phyloP scores from a whole-genome alignment of 2,113 vertebrate genomes.

The Phalacrocorax aristotelis region DNA sequence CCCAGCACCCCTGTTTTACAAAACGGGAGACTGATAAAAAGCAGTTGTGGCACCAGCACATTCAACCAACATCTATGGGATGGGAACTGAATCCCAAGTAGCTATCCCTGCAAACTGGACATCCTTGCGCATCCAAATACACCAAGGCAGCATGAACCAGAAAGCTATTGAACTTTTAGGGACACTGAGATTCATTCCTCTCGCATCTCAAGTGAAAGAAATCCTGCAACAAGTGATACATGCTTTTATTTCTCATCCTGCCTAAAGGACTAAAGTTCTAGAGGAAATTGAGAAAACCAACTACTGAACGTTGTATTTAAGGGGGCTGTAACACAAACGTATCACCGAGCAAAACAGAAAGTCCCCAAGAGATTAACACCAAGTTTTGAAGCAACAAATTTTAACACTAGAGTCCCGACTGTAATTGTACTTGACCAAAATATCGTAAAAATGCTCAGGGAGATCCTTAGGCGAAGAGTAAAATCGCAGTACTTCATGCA shows the following conservation, averaged over 20 bases:
- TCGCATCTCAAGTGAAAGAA: neutral
- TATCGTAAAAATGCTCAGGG: rapidly evolving
- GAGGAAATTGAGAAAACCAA: neutral
- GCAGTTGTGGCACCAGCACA: rapidly evolving
- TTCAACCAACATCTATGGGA: neutral
- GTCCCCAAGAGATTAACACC: neutral
- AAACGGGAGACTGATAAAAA: neutral
- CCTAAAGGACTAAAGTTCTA: neutral
- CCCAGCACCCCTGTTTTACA: neutral
- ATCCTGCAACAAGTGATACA: rapidly evolving
- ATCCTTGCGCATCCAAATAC: neutral
- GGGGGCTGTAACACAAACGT: neutral
- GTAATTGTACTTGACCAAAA: neutral
- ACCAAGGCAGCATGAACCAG: neutral
- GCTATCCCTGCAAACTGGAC: neutral
- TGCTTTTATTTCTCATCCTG: neutral
- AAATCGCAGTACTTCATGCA: rapidly evolving
- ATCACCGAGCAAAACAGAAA: neutral
- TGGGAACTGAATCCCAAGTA: neutral
- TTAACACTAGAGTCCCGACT: neutral
- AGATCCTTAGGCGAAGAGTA: neutral
- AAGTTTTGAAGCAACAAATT: neutral
- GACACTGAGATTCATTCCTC: neutral
- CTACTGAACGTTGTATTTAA: neutral
- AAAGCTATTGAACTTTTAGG: neutral